Percentiles rank a stretch among this genome's conserved stretches.
phyloP scores from a whole-genome alignment of 2,113 vertebrate genomes.

The Aspiorhynchus laticeps region DNA sequence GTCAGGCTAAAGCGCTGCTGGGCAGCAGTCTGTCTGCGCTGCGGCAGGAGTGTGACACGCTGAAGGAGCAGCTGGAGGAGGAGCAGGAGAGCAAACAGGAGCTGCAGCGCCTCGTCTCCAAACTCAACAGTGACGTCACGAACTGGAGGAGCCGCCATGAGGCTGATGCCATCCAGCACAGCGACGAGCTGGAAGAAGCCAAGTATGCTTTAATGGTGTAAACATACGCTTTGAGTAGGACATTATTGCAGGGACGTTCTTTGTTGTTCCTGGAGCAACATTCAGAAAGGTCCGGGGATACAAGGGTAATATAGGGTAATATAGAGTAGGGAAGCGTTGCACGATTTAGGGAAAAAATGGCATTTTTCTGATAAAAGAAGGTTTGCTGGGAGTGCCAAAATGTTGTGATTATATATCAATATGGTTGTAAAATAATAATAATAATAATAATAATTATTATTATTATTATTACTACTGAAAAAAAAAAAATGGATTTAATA shows the following conservation, averaged over 20 bases:
- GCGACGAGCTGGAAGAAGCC: constrained; percentile 79
- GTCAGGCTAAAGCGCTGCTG: constrained; percentile 69
- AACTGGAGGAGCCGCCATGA: constrained; percentile 78
- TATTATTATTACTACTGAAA: no score
- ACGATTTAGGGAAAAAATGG: no score
- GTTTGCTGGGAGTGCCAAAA: no score
- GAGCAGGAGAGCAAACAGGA: constrained; percentile 83
- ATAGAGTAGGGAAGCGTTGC: no score
- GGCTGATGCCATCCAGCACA: constrained; percentile 74
- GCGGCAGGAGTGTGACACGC: constrained; percentile 72
- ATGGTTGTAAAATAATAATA: no score
- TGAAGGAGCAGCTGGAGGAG: constrained; percentile 83
- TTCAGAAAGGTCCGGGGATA: not conserved
- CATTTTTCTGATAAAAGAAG: no score
- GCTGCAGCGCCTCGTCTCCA: constrained; percentile 81
- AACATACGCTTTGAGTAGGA: not conserved
- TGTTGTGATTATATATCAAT: no score
- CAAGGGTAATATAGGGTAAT: not conserved
- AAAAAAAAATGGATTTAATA: no score
- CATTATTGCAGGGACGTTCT: not conserved
- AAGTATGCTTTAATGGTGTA: constrained; percentile 63
- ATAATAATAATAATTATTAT: no score
- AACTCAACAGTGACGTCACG: constrained; percentile 79
- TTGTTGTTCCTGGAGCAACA: not conserved
- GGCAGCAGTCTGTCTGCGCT: constrained; percentile 60